A percentile compares a stretch with the other conserved stretches of the same genome.
These are phyloP conservation scores for Cettia cetti DNA, from an alignment of 2,113 vertebrate species.

Conservation along the genomic window DNA sequence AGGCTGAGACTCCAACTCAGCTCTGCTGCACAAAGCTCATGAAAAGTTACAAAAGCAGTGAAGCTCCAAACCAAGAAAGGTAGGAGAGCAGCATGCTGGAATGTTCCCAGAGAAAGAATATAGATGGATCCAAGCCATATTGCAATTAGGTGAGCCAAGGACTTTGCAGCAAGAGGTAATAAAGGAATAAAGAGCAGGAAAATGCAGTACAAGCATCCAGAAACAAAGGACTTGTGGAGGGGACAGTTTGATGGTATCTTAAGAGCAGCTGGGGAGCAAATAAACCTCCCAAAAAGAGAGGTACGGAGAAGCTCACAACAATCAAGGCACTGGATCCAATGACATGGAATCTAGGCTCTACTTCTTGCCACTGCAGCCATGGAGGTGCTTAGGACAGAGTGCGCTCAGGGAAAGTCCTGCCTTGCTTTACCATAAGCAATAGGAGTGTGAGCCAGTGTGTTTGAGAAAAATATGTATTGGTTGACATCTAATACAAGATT, in stretches of 20 bases:
- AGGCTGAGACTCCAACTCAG: not conserved
- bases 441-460: not conserved
- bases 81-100: not conserved
- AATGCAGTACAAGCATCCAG: not conserved
- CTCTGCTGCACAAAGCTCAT: not conserved
- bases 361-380: not conserved
- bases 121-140: conserved; percentile 22
- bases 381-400: not conserved
- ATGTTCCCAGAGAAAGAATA: conserved; percentile 16
- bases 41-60: not conserved
- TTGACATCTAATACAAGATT: not conserved
- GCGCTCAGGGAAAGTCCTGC: not conserved
- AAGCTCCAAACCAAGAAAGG: not conserved
- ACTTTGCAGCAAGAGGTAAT: conserved; percentile 35
- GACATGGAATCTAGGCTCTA: not conserved
- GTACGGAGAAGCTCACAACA: not conserved
- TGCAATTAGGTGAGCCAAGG: conserved; percentile 31
- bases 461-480: not conserved
- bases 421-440: not conserved
- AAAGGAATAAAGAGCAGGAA: conserved; percentile 11
- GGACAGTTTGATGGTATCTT: not conserved
- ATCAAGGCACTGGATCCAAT: not conserved
- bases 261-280: not conserved
- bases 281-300: not conserved
- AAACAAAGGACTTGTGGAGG: not conserved